Conservation (phyloP, 2,113 vertebrate species). For the Leucopsar rothschildi region DNA sequence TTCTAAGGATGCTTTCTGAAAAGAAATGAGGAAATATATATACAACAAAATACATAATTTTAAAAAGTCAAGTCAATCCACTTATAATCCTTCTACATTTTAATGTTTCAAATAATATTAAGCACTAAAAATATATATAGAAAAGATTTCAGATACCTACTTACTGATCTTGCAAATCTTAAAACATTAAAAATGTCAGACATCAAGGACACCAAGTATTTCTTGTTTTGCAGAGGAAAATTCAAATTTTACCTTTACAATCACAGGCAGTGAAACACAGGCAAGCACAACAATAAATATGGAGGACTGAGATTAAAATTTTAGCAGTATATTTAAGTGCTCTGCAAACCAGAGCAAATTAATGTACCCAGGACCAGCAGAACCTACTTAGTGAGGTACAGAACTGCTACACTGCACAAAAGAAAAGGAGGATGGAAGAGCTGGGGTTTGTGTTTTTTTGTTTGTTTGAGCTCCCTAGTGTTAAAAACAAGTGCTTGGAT, state of each 20-base stretch:
- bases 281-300: rapidly evolving
- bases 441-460: background rate
- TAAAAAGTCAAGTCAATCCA: background rate
- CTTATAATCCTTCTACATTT: background rate
- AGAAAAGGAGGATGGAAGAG: background rate
- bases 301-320: background rate
- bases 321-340: background rate
- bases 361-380: background rate
- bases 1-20: background rate
- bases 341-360: background rate
- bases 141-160: background rate
- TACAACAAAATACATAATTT: background rate
- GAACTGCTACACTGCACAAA: background rate
- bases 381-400: background rate
- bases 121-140: background rate
- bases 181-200: background rate
- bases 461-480: background rate
- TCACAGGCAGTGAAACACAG: background rate
- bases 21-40: background rate
- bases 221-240: background rate
- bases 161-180: background rate
- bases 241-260: background rate
- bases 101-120: background rate
- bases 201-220: background rate
- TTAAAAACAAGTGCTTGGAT: background rate